Evolutionary conservation across 2,888 invertebrate genomes (phyloP).

Genomic region (Andrena marginata): DNA sequence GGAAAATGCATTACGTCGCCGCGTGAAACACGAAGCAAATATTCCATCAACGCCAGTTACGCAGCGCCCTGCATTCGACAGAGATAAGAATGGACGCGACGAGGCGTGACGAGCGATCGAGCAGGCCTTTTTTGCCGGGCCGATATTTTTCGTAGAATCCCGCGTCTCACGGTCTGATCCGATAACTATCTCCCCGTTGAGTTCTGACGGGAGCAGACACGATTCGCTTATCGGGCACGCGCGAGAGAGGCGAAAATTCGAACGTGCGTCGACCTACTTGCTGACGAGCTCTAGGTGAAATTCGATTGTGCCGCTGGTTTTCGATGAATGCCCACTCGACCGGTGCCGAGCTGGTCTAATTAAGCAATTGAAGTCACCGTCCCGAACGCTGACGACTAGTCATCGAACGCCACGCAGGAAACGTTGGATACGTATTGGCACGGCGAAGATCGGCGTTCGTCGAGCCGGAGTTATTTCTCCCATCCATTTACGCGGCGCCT

Average conservation of each 20-base stretch:
- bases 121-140: not conserved
- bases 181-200: slow-evolving; percentile 12
- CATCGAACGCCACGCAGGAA: not conserved
- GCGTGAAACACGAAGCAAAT: too few relatives aligned
- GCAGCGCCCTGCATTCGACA: not conserved
- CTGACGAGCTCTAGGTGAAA: slow-evolving; percentile 58
- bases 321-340: slow-evolving; percentile 49
- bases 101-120: slow-evolving; percentile 15
- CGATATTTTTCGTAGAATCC: slow-evolving; percentile 11
- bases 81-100: not conserved
- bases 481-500: too few relatives aligned
- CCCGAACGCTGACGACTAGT: not conserved
- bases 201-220: slow-evolving; percentile 18
- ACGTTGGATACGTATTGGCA: not conserved
- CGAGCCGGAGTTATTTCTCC: too few relatives aligned
- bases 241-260: slow-evolving; percentile 28
- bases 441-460: too few relatives aligned
- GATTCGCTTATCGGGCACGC: slow-evolving; percentile 19
- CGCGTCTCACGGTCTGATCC: not conserved
- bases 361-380: slow-evolving; percentile 49
- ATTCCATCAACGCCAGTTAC: not conserved
- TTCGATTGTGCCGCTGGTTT: slow-evolving; percentile 60
- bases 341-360: slow-evolving; percentile 42
- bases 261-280: slow-evolving; percentile 64
- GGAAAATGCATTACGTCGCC: too few relatives aligned